Evolutionary conservation across 2,113 vertebrate species (phyloP).

Genomic region (Acrocephalus arundinaceus): DNA sequence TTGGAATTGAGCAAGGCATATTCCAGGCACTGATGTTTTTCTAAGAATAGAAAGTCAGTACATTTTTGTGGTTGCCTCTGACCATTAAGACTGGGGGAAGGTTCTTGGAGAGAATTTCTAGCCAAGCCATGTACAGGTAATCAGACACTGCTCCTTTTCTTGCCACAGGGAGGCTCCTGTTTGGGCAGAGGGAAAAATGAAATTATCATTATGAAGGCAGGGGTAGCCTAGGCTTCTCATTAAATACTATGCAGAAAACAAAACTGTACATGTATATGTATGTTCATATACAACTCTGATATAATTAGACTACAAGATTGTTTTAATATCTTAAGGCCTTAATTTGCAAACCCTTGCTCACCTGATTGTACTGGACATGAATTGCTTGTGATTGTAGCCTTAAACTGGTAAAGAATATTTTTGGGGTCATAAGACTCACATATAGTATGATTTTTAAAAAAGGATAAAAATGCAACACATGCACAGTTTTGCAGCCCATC

Average conservation of each 20-base stretch:
- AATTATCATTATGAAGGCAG: background rate
- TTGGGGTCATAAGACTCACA: background rate
- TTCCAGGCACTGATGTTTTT: background rate
- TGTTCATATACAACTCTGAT: background rate
- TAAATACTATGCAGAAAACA: background rate
- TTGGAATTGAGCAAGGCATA: background rate
- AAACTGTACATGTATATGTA: background rate
- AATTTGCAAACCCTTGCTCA: background rate
- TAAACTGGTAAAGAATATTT: background rate
- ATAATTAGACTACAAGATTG: background rate
- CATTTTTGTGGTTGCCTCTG: slow-evolving; percentile 97
- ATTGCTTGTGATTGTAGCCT: background rate
- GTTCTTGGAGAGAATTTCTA: slow-evolving; percentile 91
- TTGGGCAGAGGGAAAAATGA: slow-evolving; percentile 5
- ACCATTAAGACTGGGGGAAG: slow-evolving; percentile 92
- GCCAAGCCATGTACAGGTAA: slow-evolving; percentile 95
- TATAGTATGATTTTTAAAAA: background rate
- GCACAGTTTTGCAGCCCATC: background rate
- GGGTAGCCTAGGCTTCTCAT: background rate
- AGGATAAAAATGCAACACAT: background rate
- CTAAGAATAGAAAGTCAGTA: slow-evolving; percentile 97
- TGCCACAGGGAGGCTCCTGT: slow-evolving; percentile 95
- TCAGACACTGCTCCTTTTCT: slow-evolving; percentile 93
- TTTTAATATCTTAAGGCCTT: background rate
- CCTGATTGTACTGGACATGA: background rate